phyloP scores from a whole-genome alignment of 2,113 vertebrate species.

The Microtus oregoni region DNA sequence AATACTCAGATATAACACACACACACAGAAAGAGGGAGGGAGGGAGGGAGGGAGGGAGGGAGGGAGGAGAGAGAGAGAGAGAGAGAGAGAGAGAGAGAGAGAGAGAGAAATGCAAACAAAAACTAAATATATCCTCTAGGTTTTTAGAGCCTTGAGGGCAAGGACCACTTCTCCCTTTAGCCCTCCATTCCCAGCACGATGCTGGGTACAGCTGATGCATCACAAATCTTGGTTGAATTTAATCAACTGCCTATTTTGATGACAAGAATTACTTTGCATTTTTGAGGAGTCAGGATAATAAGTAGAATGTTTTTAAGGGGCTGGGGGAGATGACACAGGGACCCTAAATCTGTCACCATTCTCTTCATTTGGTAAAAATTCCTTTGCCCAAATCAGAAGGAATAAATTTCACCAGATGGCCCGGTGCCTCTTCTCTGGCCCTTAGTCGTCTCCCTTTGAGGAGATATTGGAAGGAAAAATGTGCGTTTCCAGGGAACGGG shows the following conservation, averaged over 20 bases:
- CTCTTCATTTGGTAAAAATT: conserved; percentile 22
- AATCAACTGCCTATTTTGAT: not conserved
- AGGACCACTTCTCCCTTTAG: not conserved
- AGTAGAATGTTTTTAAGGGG: not conserved
- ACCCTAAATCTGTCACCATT: not conserved
- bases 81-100: too few species aligned
- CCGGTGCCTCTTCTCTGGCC: not conserved
- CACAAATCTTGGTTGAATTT: not conserved
- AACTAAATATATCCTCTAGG: not conserved
- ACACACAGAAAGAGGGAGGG: not conserved
- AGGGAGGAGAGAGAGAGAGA: too few species aligned
- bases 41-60: too few species aligned
- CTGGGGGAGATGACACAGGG: not conserved
- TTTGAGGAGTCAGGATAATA: conserved; percentile 13
- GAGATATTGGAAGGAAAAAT: not conserved
- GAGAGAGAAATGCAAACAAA: not conserved
- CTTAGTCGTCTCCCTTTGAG: not conserved
- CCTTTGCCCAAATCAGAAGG: not conserved
- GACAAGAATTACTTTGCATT: not conserved
- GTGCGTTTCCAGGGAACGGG: not conserved
- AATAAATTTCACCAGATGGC: not conserved
- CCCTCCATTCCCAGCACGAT: not conserved
- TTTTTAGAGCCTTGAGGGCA: not conserved
- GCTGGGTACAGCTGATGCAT: not conserved
- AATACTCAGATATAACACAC: not conserved